Conservation (phyloP, 2,888 invertebrate species). For the Apamea crenata region DNA sequence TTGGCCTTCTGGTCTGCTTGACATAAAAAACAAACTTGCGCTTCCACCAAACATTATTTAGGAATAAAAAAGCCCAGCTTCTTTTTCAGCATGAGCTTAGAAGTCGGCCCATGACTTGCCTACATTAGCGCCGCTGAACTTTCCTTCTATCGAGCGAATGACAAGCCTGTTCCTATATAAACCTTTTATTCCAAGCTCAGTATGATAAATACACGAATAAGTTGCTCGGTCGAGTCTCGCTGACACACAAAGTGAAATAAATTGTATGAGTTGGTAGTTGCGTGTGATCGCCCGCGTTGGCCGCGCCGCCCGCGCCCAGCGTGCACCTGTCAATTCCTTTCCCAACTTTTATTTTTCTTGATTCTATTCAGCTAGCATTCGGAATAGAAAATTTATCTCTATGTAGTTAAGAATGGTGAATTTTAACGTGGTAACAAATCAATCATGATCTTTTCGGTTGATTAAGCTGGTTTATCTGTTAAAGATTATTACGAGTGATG, state of each 20-base stretch:
- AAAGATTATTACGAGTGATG: slow-evolving; percentile 55
- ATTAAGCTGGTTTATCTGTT: slow-evolving; percentile 50
- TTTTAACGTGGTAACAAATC: slow-evolving; percentile 61
- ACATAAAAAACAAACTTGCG: neutral
- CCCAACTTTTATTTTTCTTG: slow-evolving; percentile 71
- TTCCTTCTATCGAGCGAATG: slow-evolving; percentile 21
- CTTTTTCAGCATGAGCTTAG: neutral
- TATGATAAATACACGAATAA: slow-evolving; percentile 55
- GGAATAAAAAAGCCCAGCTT: neutral
- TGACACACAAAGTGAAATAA: slow-evolving; percentile 83
- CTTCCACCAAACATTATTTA: neutral
- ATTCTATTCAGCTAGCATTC: slow-evolving; percentile 63
- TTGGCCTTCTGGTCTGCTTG: neutral
- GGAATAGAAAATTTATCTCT: slow-evolving; percentile 58
- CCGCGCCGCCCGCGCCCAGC: slow-evolving; percentile 55
- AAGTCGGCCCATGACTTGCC: neutral
- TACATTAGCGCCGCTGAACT: neutral
- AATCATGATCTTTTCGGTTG: slow-evolving; percentile 50
- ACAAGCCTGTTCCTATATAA: slow-evolving; percentile 20
- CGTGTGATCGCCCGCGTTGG: slow-evolving; percentile 68
- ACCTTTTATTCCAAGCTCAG: slow-evolving; percentile 44
- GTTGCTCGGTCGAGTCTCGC: slow-evolving; percentile 48
- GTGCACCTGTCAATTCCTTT: slow-evolving; percentile 75
- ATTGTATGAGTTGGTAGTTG: slow-evolving; percentile 77
- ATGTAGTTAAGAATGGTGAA: slow-evolving; percentile 49